Evolutionary conservation across 2,113 vertebrate genomes (phyloP), one percentile per base, ranked within the genome.

Genomic region (Machaerirhynchus nigripectus): DNA sequence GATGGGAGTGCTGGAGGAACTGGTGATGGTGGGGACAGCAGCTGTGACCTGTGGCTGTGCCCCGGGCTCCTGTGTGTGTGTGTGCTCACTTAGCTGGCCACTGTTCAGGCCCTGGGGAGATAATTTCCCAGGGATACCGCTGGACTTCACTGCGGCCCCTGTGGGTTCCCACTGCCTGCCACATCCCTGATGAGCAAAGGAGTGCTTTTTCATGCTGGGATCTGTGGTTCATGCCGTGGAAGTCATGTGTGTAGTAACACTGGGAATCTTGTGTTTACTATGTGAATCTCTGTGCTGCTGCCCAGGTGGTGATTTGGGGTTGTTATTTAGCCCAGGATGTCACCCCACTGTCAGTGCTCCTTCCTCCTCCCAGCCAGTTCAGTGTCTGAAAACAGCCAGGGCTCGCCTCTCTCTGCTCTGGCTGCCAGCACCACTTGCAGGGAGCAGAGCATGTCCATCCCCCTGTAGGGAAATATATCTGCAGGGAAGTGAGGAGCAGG

Each of bases 61-160:
- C 55, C 60, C 52, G n/a, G 30, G 35, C 55, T 68, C 9, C 0
- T 39, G 0, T 35, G 23, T 13, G 24, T 40, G 15, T 1, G 1
- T 63, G 39, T 26, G 74, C 20, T 39, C 28, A 6, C n/a, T n/a
- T 0, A 50, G 46, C 33, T 44, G 49, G 52, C 19, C 24, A 26
- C 50, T 30, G 40, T 47, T 47, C 40, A 60, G 33, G 15, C 27
- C 47, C 18, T 21, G 28, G 26, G 52, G 40, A 85, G 61, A 42
- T 69, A 2, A 93, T 61, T 70, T 74, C 24, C 50, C 65, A 56
- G 33, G 50, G 30, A 11, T 8, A 14, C 21, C 9, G 1, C 35
- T 50, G 64, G 64, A 47, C 33, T 56, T 84, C 61, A 9, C 16
- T 50, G 78, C 68, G 13, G 2, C 20, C 35, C 21, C 18, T 7